A percentile compares a stretch with the other conserved stretches of the same genome.
These are phyloP conservation scores for Acropternis orthonyx DNA, from an alignment of 2,797 vertebrate genomes.

Conservation along the genomic window DNA sequence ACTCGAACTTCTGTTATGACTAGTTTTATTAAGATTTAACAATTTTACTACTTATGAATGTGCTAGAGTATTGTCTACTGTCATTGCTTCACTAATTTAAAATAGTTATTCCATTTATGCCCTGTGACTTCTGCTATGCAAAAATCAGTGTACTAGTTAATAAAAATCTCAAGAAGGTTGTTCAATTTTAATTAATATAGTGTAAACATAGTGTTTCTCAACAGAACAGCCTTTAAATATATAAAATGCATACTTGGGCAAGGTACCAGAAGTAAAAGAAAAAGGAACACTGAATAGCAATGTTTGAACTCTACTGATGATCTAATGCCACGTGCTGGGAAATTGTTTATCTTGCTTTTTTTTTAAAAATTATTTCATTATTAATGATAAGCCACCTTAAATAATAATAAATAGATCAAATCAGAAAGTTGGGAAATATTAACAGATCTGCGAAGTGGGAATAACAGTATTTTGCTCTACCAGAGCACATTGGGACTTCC, in stretches of 20 bases:
- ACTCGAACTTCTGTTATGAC: neutral
- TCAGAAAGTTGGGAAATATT: neutral
- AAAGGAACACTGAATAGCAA: neutral
- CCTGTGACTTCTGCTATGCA: conserved; percentile 56
- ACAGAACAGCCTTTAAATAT: conserved; percentile 46
- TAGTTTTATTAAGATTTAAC: conserved; percentile 71
- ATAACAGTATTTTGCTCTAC: neutral
- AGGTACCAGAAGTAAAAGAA: neutral
- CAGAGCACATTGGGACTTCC: neutral
- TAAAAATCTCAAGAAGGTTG: conserved; percentile 58
- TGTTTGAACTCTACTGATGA: neutral
- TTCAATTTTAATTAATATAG: conserved; percentile 29
- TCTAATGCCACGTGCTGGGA: neutral
- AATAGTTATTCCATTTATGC: conserved; percentile 65
- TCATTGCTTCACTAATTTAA: conserved; percentile 60
- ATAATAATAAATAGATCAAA: neutral
- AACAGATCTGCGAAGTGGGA: neutral
- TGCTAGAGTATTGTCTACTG: conserved; percentile 10
- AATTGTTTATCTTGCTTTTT: neutral
- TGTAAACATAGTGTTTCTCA: conserved; percentile 56
- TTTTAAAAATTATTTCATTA: neutral
- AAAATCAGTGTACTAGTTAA: conserved; percentile 40
- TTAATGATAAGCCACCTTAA: neutral
- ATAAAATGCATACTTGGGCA: conserved; percentile 1
- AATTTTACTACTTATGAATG: conserved; percentile 53